phyloP scores from a whole-genome alignment of 2,113 vertebrate genomes.

The Erythrolamprus reginae region DNA sequence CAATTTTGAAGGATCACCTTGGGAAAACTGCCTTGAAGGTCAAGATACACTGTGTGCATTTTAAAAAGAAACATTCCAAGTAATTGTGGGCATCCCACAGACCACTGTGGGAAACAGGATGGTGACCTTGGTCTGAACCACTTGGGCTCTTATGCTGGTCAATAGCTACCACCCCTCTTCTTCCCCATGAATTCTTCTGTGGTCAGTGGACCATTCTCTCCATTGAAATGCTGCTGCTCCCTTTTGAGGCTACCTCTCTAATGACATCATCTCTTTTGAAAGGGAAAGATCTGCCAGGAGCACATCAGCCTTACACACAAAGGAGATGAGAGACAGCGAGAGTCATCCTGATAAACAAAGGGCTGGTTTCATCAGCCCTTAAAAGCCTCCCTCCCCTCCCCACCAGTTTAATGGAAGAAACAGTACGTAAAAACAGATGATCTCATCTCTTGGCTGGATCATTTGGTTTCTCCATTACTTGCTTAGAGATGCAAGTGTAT shows the following conservation, averaged over 20 bases:
- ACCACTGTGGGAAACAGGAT: not conserved
- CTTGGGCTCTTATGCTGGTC: not conserved
- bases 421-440: conserved; percentile 24
- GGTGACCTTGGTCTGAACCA: not conserved
- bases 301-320: not conserved
- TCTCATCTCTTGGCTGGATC: conserved; percentile 22
- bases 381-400: conserved; percentile 9
- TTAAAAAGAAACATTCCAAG: not conserved
- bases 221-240: not conserved
- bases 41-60: not conserved
- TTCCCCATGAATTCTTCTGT: not conserved
- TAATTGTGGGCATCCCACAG: not conserved
- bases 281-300: not conserved
- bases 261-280: conserved; percentile 12
- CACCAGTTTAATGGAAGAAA: conserved; percentile 12
- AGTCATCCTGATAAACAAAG: conserved; percentile 18
- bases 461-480: conserved; percentile 19
- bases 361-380: conserved; percentile 15
- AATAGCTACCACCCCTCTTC: not conserved
- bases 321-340: conserved; percentile 6
- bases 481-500: conserved; percentile 7
- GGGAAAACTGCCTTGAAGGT: not conserved
- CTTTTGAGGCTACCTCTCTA: not conserved
- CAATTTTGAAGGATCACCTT: not conserved
- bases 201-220: not conserved